Evolutionary conservation across 2,113 vertebrate species (phyloP), one percentile per base, ranked within the genome.

Genomic region (Aptenodytes patagonicus): DNA sequence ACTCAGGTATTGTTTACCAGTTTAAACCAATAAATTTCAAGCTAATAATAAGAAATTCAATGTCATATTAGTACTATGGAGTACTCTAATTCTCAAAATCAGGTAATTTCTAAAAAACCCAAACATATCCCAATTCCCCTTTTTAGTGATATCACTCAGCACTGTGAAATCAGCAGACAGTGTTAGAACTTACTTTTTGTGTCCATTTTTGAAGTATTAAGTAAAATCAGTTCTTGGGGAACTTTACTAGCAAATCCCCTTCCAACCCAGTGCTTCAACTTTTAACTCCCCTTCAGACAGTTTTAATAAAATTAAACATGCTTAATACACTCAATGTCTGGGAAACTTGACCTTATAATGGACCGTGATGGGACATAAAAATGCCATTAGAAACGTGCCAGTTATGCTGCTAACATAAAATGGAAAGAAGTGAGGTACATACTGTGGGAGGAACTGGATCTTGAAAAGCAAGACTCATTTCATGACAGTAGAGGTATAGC

Each of bases 391-490:
- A 71, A 68, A 61, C 7, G 17, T 9, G 34, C 5, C 36, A 89
- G 18, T 57, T 58, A 57, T 6, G 17, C 57, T 79, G 20, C 36
- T n/a, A 44, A 61, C 4, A 64, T 47, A 72, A 89, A 83, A 64
- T 10, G 14, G 40, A 58, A 83, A 65, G 11, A 79, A 83, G 12
- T 58, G 13, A 89, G 28, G 89, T 95, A 98, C 98, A 84, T 98
- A 99, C 98, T 51, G 98, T 98, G 40, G 97, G 97, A 96, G 98
- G 97, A 95, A 98, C 98, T 47, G 98, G 98, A 88, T 99, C 98
- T 88, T 98, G 98, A 96, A 99, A 98, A 94, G 98, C 98, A 88
- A 98, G 97, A 82, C 98, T 99, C 98, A 98, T 98, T 97, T 98
- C 98, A 77, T 98, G 98, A 84, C 98, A 99, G 92, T 98, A 99